Percentiles rank a stretch among this genome's conserved stretches.
phyloP scores from a whole-genome alignment of 2,113 vertebrate species.

The Syrmaticus mikado region DNA sequence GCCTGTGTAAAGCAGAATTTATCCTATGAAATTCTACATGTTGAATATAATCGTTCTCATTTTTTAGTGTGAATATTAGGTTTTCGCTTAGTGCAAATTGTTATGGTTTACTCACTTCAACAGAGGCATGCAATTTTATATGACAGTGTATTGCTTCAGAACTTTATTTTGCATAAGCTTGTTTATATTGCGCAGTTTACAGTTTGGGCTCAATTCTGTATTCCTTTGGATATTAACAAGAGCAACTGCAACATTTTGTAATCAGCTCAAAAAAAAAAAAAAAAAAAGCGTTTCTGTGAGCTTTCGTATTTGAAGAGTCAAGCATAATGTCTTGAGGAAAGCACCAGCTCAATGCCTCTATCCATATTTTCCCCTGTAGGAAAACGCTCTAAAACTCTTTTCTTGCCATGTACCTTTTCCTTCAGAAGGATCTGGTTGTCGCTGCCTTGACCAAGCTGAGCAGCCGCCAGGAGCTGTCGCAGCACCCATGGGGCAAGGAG shows the following conservation, averaged over 20 bases:
- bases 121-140: background rate
- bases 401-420: background rate
- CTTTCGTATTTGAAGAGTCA: background rate
- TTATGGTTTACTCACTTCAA: background rate
- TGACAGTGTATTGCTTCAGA: background rate
- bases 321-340: conserved; percentile 26
- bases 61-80: background rate
- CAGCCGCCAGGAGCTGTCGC: background rate
- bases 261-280: background rate
- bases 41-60: background rate
- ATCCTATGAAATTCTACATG: background rate
- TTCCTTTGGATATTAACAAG: background rate
- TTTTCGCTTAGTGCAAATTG: background rate
- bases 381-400: conserved; percentile 26
- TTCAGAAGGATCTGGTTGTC: conserved; percentile 22
- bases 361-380: background rate
- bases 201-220: background rate
- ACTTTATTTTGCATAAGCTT: background rate
- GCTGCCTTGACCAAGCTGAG: background rate
- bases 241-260: background rate
- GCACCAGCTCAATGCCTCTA: background rate
- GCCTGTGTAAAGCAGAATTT: background rate
- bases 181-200: background rate
- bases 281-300: background rate
- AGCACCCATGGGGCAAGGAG: background rate